phyloP scores from a whole-genome alignment of 1,140 invertebrate species.

The Orchestia grillus region DNA sequence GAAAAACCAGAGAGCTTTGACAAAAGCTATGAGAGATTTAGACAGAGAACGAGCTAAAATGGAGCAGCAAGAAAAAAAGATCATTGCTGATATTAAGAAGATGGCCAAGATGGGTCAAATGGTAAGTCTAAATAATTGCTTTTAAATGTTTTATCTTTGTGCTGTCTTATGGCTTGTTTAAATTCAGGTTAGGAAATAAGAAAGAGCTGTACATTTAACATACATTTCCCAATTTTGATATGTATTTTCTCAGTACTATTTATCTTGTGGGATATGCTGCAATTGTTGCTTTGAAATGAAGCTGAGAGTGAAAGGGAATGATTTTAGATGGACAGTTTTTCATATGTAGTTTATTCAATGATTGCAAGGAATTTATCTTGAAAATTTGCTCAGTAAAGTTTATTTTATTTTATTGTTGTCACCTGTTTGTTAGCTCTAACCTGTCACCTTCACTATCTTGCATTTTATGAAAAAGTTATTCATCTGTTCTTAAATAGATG shows the following conservation, averaged over 20 bases:
- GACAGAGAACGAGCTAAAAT: slow-evolving; percentile 94
- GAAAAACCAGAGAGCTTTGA: slow-evolving; percentile 98
- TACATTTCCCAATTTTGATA: neutral
- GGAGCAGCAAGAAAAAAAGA: slow-evolving; percentile 99
- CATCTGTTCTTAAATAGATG: too few species aligned
- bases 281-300: too few species aligned
- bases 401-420: too few species aligned
- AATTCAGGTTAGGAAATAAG: too few species aligned
- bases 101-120: slow-evolving; percentile 99
- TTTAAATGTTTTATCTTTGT: neutral
- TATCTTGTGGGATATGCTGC: neutral
- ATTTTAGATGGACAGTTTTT: too few species aligned
- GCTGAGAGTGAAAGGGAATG: too few species aligned
- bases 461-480: too few species aligned
- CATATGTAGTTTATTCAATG: too few species aligned
- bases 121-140: slow-evolving; percentile 75
- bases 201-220: neutral
- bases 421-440: neutral
- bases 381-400: too few species aligned
- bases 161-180: too few species aligned
- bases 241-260: neutral
- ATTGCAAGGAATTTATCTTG: too few species aligned
- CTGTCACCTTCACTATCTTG: neutral
- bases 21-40: slow-evolving; percentile 97
- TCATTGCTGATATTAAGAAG: slow-evolving; percentile 98